Base-by-base conservation (phyloP, 2,888 invertebrate species). In the Clepsis dumicolana region DNA sequence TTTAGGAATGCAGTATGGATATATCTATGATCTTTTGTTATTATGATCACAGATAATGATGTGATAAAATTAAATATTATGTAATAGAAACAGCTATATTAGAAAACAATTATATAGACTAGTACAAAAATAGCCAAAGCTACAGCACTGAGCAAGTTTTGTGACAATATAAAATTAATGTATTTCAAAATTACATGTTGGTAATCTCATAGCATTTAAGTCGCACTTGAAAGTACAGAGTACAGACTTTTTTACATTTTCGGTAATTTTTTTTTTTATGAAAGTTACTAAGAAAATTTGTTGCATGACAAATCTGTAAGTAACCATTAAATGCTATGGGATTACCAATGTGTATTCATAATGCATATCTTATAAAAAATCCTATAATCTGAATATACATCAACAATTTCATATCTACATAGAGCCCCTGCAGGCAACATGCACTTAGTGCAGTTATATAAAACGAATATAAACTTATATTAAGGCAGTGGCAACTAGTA, bases 71-170 rank as follows among this genome's bases (percentile, higher is more conserved):
- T 8, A 67, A 44, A 53, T 24, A 50, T 16, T 32, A 73, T 62
- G 50, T 80, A 79, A 80, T 84, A 81, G 81, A 89, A 89, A 91
- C 87, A 89, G 80, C 80, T 88, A 82, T 87, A 88, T 82, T 88
- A 80, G 83, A 89, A 90, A 86, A 79, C 86, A 84, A 83, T 82
- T 79, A 80, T 81, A 80, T 74, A 93, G 93, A 93, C 93, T 93
- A 93, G 93, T 93, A 91, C 84, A 93, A 92, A 92, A 93, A 90
- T 91, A 91, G 90, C 88, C 87, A 89, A 90, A 86, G 89, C 89
- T 89, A 86, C 77, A 87, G 83, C 85, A 89, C 85, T 91, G 92
- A 93, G 90, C 90, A 91, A 87, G 77, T 79, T 88, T 91, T 91
- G 90, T 89, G 90, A 91, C 88, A 81, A 80, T 80, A 78, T 74